Percentiles rank a stretch among this genome's conserved stretches.
Evolutionary conservation across 2,888 invertebrate genomes (phyloP).

Genomic region (Apotomis capreana): DNA sequence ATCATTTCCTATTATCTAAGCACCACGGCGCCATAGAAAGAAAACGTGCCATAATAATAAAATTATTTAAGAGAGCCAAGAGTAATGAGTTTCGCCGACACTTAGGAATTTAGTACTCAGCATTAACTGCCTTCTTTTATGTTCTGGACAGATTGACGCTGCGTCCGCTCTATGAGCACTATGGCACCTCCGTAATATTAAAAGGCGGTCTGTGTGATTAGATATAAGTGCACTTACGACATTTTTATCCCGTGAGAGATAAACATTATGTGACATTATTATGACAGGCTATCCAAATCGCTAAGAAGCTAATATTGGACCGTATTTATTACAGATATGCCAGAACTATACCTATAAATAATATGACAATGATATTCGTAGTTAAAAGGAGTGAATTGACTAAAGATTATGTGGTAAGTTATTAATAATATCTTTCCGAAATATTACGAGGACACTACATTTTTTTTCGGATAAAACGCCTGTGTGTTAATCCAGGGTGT

Average conservation of each 20-base stretch:
- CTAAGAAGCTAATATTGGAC: not conserved
- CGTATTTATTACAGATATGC: too few species aligned
- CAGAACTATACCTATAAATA: too few species aligned
- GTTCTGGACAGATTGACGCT: slow-evolving; percentile 26
- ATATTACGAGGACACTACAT: too few species aligned
- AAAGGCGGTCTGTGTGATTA: not conserved
- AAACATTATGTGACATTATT: not conserved
- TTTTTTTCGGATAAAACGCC: too few species aligned
- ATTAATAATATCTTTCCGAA: too few species aligned
- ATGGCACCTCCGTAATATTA: not conserved
- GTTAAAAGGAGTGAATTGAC: too few species aligned
- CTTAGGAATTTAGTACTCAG: slow-evolving; percentile 23
- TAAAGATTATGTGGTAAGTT: too few species aligned
- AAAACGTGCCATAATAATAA: slow-evolving; percentile 27
- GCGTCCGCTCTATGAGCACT: not conserved
- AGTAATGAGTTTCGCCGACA: slow-evolving; percentile 27
- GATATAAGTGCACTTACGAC: not conserved
- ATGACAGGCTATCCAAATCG: not conserved
- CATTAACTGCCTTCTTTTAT: slow-evolving; percentile 29
- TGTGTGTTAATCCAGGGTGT: too few species aligned
- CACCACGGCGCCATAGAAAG: slow-evolving; percentile 15
- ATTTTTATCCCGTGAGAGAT: not conserved
- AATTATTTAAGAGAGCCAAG: slow-evolving; percentile 22
- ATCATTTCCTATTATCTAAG: not conserved
- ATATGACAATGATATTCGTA: too few species aligned